Conservation (phyloP, 2,888 invertebrate genomes). For the Dysmachus trigonus region DNA sequence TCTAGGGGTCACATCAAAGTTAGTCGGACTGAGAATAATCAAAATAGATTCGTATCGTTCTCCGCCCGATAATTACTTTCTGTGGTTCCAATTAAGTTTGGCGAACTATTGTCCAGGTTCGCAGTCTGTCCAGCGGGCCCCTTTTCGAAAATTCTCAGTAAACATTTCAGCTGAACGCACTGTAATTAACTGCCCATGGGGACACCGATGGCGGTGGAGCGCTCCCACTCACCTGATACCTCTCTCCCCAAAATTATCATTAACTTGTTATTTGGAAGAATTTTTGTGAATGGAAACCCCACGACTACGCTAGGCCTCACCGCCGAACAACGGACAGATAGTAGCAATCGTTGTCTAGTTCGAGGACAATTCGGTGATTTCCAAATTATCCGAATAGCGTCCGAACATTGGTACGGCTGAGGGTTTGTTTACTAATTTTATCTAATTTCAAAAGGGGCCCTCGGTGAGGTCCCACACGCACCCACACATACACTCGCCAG, state of each 20-base stretch:
- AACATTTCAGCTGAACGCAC: background rate
- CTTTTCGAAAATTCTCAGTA: background rate
- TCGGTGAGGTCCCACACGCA: background rate
- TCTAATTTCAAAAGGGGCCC: background rate
- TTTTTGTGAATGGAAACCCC: background rate
- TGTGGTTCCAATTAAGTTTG: background rate
- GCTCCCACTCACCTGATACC: no score
- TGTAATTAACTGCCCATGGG: background rate
- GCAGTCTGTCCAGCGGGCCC: background rate
- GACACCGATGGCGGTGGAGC: background rate
- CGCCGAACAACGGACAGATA: background rate
- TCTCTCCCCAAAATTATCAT: background rate
- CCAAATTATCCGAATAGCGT: background rate
- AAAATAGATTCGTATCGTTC: background rate
- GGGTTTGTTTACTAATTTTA: conserved; percentile 26
- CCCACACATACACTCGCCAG: no score
- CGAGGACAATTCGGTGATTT: background rate
- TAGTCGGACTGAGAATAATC: background rate
- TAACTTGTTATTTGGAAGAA: background rate
- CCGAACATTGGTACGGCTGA: background rate
- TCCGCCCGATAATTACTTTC: background rate
- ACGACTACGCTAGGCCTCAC: background rate
- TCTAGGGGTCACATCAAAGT: background rate
- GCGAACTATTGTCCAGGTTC: background rate
- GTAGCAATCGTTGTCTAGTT: background rate